Evolutionary conservation across 2,888 invertebrate genomes (phyloP), one percentile per base, ranked within the genome.

Genomic region (Hermaeophaga mercurialis): DNA sequence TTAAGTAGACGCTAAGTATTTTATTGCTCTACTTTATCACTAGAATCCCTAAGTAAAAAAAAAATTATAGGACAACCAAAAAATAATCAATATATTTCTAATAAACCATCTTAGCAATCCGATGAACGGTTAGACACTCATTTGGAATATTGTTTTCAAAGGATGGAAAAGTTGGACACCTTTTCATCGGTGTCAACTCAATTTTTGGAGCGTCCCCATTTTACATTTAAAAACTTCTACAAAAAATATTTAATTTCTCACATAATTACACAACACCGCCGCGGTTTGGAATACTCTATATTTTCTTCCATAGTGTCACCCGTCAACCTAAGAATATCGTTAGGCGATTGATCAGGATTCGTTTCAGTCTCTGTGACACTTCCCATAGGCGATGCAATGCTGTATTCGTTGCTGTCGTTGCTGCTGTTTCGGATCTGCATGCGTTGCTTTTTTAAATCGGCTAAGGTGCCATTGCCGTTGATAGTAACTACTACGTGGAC

Each of bases 391-490:
- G 75, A 73, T 4, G 70, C 66, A 31, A 78, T 61, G 64, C 71
- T 74, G 12, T 19, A 43, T 14, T 43, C 43, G 65, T 67, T 73
- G 34, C 75, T 75, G 63, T 78, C 78, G 0, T 82, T 82, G 62
- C 81, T 83, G 53, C 84, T 85, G 73, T 86, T 87, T 68, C 92
- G 82, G 68, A 89, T 91, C 71, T 91, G 90, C 61, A 92, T 86
- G 63, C 96, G 84, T 75, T 95, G 94, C 77, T 94, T 94, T 80
- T 96, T 96, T 76, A 96, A 81, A 79, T 96, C 95, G 49, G 95
- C 90, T 68, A 96, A 83, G 46, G 95, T 95, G 77, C 85, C 85
- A 64, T 77, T 78, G 70, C 87, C 86, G 75, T 88, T 88, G 74
- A 91, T 93, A 80, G 90, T 87, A 79, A 91, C 90, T 56, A 86